phyloP scores from a whole-genome alignment of 1,140 invertebrate species.

The Drosophila kurseongensis region DNA sequence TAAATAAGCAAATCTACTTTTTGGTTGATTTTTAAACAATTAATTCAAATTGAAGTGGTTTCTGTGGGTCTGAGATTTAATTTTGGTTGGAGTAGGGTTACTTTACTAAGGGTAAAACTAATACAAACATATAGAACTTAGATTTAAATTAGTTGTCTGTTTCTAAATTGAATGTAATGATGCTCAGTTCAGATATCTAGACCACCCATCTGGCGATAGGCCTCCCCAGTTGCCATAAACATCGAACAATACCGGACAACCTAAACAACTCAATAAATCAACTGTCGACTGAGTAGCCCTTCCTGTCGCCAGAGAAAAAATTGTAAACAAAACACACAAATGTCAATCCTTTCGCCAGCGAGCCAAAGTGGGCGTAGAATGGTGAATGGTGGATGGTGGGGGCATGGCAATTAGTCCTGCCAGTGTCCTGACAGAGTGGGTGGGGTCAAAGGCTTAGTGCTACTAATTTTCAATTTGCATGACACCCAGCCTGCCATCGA shows the following conservation, averaged over 20 bases:
- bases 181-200: too few relatives aligned
- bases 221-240: constrained; percentile 3
- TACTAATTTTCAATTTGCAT: constrained; percentile 80
- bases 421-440: constrained; percentile 1
- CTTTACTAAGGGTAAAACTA: too few relatives aligned
- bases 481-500: constrained; percentile 65
- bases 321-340: constrained; percentile 41
- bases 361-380: not conserved
- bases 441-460: constrained; percentile 25
- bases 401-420: constrained; percentile 27
- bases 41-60: too few relatives aligned
- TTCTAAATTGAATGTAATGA: not conserved
- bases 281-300: constrained; percentile 38
- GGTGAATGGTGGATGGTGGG: not conserved
- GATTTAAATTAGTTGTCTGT: not conserved
- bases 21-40: too few relatives aligned
- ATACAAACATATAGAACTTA: too few relatives aligned
- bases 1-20: too few relatives aligned
- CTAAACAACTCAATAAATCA: constrained; percentile 71
- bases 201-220: not conserved
- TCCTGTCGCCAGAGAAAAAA: constrained; percentile 20
- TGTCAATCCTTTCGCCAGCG: constrained; percentile 45
- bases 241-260: constrained; percentile 18
- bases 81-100: too few relatives aligned
- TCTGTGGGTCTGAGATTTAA: too few relatives aligned